Evolutionary conservation across 2,888 invertebrate genomes (phyloP), one percentile per base, ranked within the genome.

Genomic region (Molanna angustata): DNA sequence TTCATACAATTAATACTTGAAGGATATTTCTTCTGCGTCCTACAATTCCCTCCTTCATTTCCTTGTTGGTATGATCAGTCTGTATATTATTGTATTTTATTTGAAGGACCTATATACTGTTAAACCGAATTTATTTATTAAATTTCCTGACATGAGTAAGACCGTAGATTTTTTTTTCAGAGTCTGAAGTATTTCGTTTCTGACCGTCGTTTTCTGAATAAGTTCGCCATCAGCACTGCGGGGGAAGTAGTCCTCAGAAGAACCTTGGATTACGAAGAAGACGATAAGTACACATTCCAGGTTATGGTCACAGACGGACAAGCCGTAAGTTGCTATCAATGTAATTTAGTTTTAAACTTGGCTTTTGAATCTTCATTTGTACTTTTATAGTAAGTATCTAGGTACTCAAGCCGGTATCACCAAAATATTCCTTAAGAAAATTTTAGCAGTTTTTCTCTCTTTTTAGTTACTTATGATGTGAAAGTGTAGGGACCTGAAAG

Each of bases 301-400:
- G 88, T 91, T 33, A 84, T 87, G 69, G 91, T 89, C 44, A 88
- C 90, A 1, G 92, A 94, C 69, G 88, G 88, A 13, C 67, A 75
- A 57, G 82, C 85, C 62, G 88, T 88, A 67, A 73, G 80, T 68
- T 6, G 4, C 13, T 40, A 19, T 22, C 39, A 20, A 14, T 18
- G 16, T 19, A 13, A 4, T 16, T 18, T 4, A 6, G 22, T 43
- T 2, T 22, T 13, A n/a, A n/a, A n/a, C n/a, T n/a, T n/a, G n/a
- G n/a, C n/a, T n/a, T n/a, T n/a, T n/a, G n/a, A n/a, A n/a, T n/a
- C n/a, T n/a, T n/a, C n/a, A n/a, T n/a, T n/a, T n/a, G n/a, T n/a
- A n/a, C n/a, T n/a, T n/a, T n/a, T n/a, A n/a, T n/a, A n/a, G n/a
- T n/a, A n/a, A n/a, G n/a, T n/a, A n/a, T n/a, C n/a, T n/a, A n/a